phyloP scores from a whole-genome alignment of 1,140 invertebrate genomes.

The Drosophila oshimai region DNA sequence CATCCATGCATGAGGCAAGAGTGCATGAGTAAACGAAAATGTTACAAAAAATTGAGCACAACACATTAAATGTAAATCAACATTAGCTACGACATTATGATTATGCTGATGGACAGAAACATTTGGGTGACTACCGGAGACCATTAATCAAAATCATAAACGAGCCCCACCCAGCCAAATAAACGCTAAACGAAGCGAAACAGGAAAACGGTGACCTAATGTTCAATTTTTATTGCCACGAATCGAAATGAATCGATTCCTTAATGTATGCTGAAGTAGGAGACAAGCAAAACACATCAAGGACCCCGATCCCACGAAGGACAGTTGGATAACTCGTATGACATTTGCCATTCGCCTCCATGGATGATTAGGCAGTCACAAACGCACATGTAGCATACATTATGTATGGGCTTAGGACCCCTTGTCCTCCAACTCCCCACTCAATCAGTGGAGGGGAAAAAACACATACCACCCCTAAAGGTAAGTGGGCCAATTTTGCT shows the following conservation, averaged over 20 bases:
- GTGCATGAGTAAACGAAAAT: slow-evolving; percentile 40
- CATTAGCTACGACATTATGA: slow-evolving; percentile 58
- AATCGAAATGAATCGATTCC: slow-evolving; percentile 69
- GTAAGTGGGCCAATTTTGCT: slow-evolving; percentile 72
- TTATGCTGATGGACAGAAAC: slow-evolving; percentile 69
- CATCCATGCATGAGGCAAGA: slow-evolving; percentile 1
- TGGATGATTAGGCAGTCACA: slow-evolving; percentile 69
- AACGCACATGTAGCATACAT: slow-evolving; percentile 7
- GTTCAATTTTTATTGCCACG: slow-evolving; percentile 74
- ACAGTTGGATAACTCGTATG: slow-evolving; percentile 56
- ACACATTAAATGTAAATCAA: slow-evolving; percentile 78
- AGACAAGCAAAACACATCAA: slow-evolving; percentile 23
- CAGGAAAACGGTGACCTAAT: slow-evolving; percentile 47
- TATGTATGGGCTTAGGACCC: slow-evolving; percentile 1
- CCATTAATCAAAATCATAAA: slow-evolving; percentile 80
- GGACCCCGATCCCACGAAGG: slow-evolving; percentile 10
- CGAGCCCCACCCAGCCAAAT: slow-evolving; percentile 13
- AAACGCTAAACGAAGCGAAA: slow-evolving; percentile 19
- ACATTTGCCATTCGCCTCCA: slow-evolving; percentile 67
- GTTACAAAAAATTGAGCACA: slow-evolving; percentile 66
- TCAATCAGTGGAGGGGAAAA: neutral
- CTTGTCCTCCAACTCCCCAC: neutral
- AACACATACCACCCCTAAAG: slow-evolving; percentile 16
- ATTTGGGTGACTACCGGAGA: slow-evolving; percentile 58
- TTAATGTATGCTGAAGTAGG: slow-evolving; percentile 55